Conservation (phyloP, 2,888 invertebrate species). For the Pterostichus niger region DNA sequence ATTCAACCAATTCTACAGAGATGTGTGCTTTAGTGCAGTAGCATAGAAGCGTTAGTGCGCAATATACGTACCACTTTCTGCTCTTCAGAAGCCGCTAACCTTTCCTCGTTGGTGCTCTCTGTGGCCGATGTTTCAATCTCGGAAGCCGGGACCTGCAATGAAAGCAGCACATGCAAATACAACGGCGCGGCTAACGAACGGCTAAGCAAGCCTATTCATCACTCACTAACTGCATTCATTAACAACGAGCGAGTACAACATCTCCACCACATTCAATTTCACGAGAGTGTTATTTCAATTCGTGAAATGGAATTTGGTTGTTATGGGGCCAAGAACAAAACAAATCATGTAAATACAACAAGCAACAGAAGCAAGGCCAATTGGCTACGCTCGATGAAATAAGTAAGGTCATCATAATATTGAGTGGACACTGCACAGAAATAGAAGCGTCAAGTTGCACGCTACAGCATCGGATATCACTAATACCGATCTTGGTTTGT, state of each 20-base stretch:
- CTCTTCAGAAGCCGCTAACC: conserved; percentile 69
- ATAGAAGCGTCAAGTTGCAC: conserved; percentile 57
- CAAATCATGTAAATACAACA: conserved; percentile 6
- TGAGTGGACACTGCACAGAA: conserved; percentile 38
- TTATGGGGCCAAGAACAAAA: background rate
- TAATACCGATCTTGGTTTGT: conserved; percentile 38
- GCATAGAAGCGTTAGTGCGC: conserved; percentile 11
- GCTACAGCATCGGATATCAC: conserved; percentile 48
- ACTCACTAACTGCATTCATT: conserved; percentile 11
- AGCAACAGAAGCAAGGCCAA: conserved; percentile 48
- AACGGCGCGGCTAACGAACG: conserved; percentile 32
- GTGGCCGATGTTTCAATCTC: conserved; percentile 68
- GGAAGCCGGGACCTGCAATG: conserved; percentile 69
- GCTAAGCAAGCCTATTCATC: background rate
- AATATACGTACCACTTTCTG: conserved; percentile 67
- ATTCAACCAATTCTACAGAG: background rate
- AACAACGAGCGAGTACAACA: background rate
- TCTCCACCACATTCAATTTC: background rate
- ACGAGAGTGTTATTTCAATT: background rate
- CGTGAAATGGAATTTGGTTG: background rate
- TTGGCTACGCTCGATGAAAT: conserved; percentile 36
- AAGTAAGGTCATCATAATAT: conserved; percentile 19
- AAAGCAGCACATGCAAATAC: conserved; percentile 52
- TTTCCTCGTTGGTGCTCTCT: conserved; percentile 70
- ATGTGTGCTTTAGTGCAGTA: conserved; percentile 35